phyloP scores from a whole-genome alignment of 37 sponge, comb jelly and placozoan species.

The Haliclona indistincta region DNA sequence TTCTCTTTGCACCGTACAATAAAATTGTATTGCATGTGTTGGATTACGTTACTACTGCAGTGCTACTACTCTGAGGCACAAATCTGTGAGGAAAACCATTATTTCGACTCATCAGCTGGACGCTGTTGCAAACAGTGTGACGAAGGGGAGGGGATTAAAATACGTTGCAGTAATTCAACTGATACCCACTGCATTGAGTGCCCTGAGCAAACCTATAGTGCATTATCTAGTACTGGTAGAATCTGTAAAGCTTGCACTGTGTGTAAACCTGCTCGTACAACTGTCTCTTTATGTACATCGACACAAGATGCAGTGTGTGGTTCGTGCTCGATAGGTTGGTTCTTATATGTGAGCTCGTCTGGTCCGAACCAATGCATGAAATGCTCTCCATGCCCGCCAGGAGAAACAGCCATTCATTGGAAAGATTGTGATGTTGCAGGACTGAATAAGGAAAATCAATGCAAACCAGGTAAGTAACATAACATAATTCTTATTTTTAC shows the following conservation, averaged over 20 bases:
- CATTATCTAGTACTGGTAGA: background rate
- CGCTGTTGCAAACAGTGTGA: background rate
- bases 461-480: too few relatives aligned
- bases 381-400: slow-evolving; percentile 6
- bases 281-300: background rate
- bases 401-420: slow-evolving; percentile 3
- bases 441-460: background rate
- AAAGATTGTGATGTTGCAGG: slow-evolving; percentile 14
- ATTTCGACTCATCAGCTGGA: too few relatives aligned
- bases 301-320: background rate
- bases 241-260: background rate
- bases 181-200: slow-evolving; percentile 4
- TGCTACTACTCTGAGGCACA: too few relatives aligned
- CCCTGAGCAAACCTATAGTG: background rate
- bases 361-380: background rate
- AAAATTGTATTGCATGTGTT: too few relatives aligned
- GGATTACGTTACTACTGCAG: too few relatives aligned
- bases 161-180: background rate
- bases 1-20: too few relatives aligned
- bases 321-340: background rate
- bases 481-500: too few relatives aligned
- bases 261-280: background rate
- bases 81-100: too few relatives aligned
- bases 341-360: background rate
- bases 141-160: background rate